Conservation (phyloP, 2,113 vertebrate genomes). For the Philantomba maxwellii region DNA sequence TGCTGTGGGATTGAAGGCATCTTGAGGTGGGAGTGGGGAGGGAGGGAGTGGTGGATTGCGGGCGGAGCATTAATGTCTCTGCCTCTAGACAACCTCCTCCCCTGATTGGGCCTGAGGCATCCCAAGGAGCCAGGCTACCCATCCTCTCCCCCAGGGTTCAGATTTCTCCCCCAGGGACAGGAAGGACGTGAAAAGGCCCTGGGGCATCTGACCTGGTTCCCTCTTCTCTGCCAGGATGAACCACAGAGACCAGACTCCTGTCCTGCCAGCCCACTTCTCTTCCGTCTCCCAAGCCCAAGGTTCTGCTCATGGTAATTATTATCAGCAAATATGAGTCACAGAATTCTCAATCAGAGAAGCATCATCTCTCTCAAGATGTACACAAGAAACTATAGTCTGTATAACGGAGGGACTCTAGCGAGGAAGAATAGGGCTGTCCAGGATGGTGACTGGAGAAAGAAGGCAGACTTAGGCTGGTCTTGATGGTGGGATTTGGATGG, state of each 20-base stretch:
- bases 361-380: not conserved
- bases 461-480: not conserved
- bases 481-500: not conserved
- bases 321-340: not conserved
- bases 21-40: not conserved
- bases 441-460: not conserved
- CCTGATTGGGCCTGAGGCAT: rapidly evolving
- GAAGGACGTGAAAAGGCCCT: not conserved
- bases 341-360: not conserved
- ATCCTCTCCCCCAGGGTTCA: not conserved
- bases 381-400: too few relatives aligned
- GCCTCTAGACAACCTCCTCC: not conserved
- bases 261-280: not conserved
- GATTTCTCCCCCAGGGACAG: not conserved
- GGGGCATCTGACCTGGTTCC: not conserved
- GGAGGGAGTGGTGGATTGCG: not conserved
- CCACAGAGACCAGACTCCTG: not conserved
- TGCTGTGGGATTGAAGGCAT: not conserved
- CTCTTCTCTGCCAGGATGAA: not conserved
- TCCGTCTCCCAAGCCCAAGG: not conserved
- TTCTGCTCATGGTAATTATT: not conserved
- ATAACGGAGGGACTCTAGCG: not conserved
- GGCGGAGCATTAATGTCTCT: not conserved
- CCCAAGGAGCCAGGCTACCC: not conserved
- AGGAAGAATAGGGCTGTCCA: not conserved